A percentile compares a stretch with the other conserved stretches of the same genome.
Conservation (phyloP, 2,888 invertebrate species). For the Spicauda simplicius region DNA sequence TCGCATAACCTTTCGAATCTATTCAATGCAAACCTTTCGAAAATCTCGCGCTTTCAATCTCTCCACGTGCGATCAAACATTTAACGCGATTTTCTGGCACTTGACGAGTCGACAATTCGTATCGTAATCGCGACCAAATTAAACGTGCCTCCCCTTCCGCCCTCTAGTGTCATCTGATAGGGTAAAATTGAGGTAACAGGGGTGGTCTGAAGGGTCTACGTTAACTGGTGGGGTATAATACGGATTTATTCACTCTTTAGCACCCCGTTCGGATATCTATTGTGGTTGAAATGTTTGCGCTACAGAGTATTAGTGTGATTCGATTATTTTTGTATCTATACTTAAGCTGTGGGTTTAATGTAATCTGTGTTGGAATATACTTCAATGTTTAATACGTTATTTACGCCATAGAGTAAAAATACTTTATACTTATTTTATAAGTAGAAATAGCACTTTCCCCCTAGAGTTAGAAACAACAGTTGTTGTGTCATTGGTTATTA, state of each 20-base stretch:
- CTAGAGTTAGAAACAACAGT: neutral
- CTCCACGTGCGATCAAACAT: constrained; percentile 46
- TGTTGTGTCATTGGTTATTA: too few species aligned
- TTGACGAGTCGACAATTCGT: constrained; percentile 67
- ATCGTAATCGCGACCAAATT: constrained; percentile 40
- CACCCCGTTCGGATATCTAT: constrained; percentile 55
- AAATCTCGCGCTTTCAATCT: too few species aligned
- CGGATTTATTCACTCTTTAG: constrained; percentile 51
- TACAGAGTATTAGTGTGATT: constrained; percentile 42
- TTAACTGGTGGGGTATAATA: constrained; percentile 49
- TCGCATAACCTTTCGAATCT: neutral
- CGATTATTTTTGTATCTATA: constrained; percentile 37
- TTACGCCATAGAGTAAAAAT: neutral
- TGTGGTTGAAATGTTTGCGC: constrained; percentile 56
- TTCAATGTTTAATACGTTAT: neutral
- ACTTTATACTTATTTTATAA: neutral
- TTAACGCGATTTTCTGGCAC: constrained; percentile 75
- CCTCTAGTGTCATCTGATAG: neutral
- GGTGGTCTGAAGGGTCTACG: constrained; percentile 37
- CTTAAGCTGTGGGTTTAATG: constrained; percentile 11
- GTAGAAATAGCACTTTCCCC: too few species aligned
- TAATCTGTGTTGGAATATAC: constrained; percentile 3
- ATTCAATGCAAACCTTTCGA: neutral
- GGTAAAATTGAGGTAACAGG: neutral
- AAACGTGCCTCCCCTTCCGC: constrained; percentile 12